A percentile compares a stretch with the other conserved stretches of the same genome.
These are phyloP conservation scores for Callosobruchus maculatus DNA, from an alignment of 2,888 invertebrate species.

Conservation along the genomic window DNA sequence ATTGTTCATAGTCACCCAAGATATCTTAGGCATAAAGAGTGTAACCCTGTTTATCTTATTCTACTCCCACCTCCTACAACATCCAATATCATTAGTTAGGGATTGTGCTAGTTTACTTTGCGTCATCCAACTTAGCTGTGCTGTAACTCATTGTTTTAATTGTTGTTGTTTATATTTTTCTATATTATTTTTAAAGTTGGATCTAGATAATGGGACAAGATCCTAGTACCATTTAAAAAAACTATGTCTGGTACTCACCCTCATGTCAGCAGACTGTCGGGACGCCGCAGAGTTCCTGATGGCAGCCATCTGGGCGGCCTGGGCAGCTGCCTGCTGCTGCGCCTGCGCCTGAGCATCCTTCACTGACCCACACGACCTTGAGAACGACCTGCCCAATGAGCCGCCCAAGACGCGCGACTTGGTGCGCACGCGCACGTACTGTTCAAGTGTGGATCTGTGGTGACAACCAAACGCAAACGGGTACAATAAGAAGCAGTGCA, in stretches of 20 bases:
- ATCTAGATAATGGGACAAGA: no score
- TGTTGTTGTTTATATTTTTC: no score
- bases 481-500: constrained; percentile 7
- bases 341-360: background rate
- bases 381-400: constrained; percentile 63
- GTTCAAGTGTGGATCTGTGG: constrained; percentile 51
- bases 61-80: no score
- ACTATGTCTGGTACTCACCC: background rate
- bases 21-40: no score
- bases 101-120: no score
- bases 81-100: no score
- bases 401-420: constrained; percentile 63
- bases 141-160: no score
- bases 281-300: background rate
- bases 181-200: no score
- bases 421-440: constrained; percentile 57
- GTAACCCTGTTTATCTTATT: no score
- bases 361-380: constrained; percentile 55
- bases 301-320: background rate
- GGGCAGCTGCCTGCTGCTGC: background rate
- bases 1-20: no score
- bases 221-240: no score
- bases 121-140: no score
- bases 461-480: constrained; percentile 11
- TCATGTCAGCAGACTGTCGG: background rate